Conservation (phyloP, 2,113 vertebrate species). For the Dunckerocampus dactyliophorus region DNA sequence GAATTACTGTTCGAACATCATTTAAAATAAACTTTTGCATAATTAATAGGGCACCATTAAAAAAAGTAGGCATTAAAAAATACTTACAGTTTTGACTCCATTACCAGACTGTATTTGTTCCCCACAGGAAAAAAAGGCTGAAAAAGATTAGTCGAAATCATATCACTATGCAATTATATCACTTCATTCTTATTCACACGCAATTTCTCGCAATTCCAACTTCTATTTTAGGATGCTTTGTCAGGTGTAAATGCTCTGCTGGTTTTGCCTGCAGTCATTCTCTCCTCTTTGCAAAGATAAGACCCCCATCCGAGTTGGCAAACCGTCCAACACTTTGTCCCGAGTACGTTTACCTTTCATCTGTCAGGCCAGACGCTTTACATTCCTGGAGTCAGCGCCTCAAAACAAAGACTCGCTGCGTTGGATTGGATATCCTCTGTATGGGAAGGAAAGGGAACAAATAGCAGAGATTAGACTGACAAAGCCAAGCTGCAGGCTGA, state of each 20-base stretch:
- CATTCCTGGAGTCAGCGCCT: conserved; percentile 45
- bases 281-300: conserved; percentile 37
- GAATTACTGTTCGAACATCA: no score
- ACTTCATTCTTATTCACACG: neutral
- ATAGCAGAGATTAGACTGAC: conserved; percentile 23
- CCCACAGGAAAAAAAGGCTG: no score
- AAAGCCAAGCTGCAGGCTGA: conserved; percentile 14
- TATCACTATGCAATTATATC: neutral
- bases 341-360: conserved; percentile 17
- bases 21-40: no score
- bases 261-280: conserved; percentile 8
- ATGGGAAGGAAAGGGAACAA: conserved; percentile 12
- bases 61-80: no score
- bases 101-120: no score
- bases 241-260: conserved; percentile 13
- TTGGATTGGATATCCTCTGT: conserved; percentile 31
- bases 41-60: no score
- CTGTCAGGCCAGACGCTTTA: conserved; percentile 28
- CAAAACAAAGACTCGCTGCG: conserved; percentile 36
- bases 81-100: no score
- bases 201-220: neutral
- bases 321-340: conserved; percentile 28
- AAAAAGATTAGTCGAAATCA: no score
- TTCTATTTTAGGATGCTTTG: neutral
- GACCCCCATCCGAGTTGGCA: conserved; percentile 47